Percentiles rank a stretch among this genome's conserved stretches.
Conservation (phyloP, 2,113 vertebrate genomes). For the Tyto alba region DNA sequence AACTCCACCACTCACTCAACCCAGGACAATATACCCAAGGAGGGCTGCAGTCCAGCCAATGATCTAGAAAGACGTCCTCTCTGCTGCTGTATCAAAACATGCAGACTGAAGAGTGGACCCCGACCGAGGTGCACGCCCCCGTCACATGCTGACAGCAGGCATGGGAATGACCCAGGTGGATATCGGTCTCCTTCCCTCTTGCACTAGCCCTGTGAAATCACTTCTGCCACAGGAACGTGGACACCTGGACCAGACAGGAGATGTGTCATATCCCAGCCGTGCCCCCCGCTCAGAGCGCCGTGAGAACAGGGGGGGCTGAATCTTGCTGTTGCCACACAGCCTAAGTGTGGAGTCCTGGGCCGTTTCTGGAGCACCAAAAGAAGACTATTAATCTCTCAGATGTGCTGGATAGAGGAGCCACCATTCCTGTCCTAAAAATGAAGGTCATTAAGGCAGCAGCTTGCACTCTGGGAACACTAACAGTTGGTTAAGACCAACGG, state of each 20-base stretch:
- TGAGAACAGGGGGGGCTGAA: not conserved
- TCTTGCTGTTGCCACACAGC: not conserved
- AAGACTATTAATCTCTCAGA: not conserved
- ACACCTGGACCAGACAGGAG: not conserved
- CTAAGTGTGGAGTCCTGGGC: not conserved
- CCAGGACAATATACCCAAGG: too few relatives aligned
- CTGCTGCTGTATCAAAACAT: not conserved
- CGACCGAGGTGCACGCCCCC: not conserved
- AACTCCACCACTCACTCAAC: too few relatives aligned
- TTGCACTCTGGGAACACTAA: not conserved
- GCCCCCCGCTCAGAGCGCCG: not conserved
- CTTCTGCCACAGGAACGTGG: not conserved
- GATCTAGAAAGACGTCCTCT: not conserved
- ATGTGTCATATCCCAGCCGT: not conserved
- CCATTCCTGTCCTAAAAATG: not conserved
- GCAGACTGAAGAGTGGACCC: not conserved
- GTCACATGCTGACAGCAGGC: too few relatives aligned
- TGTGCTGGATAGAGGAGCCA: not conserved
- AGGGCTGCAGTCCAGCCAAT: not conserved
- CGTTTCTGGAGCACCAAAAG: not conserved
- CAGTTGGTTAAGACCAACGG: not conserved
- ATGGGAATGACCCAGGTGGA: not conserved
- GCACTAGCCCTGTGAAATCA: fast-evolving
- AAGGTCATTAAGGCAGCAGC: not conserved
- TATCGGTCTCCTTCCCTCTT: not conserved